Percentiles rank a stretch among this genome's conserved stretches.
Conservation (phyloP, 1,140 invertebrate species). For the Thrips palmi region DNA sequence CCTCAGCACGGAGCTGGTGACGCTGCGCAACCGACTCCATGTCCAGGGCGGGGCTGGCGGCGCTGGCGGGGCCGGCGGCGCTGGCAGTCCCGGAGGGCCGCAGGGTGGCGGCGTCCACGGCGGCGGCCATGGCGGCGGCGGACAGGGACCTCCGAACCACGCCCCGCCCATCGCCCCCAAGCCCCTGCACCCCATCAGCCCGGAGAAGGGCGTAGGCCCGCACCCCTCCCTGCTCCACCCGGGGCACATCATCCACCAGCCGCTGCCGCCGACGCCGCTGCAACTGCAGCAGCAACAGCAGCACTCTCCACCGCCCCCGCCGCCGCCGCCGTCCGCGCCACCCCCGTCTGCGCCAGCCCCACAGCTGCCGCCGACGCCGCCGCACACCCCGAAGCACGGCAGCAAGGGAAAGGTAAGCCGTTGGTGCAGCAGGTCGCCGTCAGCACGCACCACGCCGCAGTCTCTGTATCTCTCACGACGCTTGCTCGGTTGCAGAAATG, state of each 20-base stretch:
- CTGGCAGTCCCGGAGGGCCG: conserved; percentile 9
- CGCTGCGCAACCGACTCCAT: conserved; percentile 66
- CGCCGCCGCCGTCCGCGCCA: conserved; percentile 18
- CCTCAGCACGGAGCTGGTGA: conserved; percentile 75
- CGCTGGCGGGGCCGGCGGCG: conserved; percentile 16
- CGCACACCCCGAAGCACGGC: conserved; percentile 26
- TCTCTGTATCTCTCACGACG: too few species aligned
- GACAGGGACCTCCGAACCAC: conserved; percentile 14
- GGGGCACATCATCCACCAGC: conserved; percentile 15
- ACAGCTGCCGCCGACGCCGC: conserved; percentile 25
- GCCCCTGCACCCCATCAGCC: background rate
- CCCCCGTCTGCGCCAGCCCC: conserved; percentile 26
- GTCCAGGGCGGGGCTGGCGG: conserved; percentile 35
- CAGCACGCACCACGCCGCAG: too few species aligned
- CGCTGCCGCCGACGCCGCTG: conserved; percentile 17
- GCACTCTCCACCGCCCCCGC: too few species aligned
- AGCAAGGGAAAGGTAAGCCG: too few species aligned
- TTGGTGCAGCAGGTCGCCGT: too few species aligned
- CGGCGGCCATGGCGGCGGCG: conserved; percentile 15
- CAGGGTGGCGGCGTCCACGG: too few species aligned
- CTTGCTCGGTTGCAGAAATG: background rate
- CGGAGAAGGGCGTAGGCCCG: too few species aligned
- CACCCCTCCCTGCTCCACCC: conserved; percentile 14
- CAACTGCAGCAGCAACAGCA: conserved; percentile 4
- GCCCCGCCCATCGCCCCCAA: background rate